Base-by-base conservation (phyloP, 2,888 invertebrate genomes). In the Troilus luridus region DNA sequence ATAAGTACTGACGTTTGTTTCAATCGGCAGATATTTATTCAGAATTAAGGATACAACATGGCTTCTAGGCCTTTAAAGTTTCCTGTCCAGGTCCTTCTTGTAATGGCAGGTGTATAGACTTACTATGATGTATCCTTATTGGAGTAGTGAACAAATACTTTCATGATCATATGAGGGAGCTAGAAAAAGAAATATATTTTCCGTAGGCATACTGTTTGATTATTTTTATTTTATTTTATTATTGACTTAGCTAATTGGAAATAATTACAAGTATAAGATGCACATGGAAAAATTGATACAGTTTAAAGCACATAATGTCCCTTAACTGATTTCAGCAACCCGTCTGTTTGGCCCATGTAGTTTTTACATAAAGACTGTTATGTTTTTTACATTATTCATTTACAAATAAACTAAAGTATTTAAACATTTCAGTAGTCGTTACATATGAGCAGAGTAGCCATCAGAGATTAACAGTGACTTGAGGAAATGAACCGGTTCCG, bases 381-480 rank as follows among this genome's bases (percentile, higher is more conserved):
- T 8, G 27, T 27, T 72, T 41, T 19, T 9, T 0, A 27, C 14
- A 72, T 72, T 14, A 27, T 41, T n/a, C 1, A 17, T 14, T 0
- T 27, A 7, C 27, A 17, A 0, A 27, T 72, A 41, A 24, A 8
- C 1, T 72, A 12, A 72, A 9, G 17, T 6, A 27, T 5, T 1
- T 17, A 11, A 11, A 11, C 14, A 7, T 27, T 27, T 27, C 72
- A 72, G 72, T 72, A 72, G 72, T 17, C 0, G 72, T 77, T 77
- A 77, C 41, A 41, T 77, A 77, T 8, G 72, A 24, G 72, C 67
- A 14, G 24, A 3, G 27, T 11, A 67, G 24, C 41, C 41, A 17
- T 77, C 72, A 77, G 72, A 77, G 72, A 77, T 77, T 77, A 77
- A 77, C 72, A 77, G 72, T 77, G 72, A 77, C 72, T 77, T 0